Conservation (phyloP, 2,797 vertebrate species). For the Gila robusta region DNA sequence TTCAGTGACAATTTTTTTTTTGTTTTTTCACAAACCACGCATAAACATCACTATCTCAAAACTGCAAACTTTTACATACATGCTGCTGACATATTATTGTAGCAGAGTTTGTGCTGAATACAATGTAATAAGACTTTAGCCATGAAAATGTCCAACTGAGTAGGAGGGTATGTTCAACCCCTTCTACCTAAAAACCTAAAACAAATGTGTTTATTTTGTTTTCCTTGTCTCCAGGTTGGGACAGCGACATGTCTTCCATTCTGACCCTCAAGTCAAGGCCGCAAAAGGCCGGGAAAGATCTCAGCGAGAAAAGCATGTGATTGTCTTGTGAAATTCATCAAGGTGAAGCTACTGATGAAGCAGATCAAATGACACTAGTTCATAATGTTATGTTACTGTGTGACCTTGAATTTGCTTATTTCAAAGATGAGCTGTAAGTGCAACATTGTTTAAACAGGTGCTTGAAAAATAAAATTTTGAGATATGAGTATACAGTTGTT, state of each 20-base stretch:
- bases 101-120: too few species aligned
- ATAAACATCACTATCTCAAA: too few species aligned
- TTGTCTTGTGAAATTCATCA: conserved; percentile 38
- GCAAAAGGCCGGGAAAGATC: background rate
- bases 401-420: background rate
- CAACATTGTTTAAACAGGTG: too few species aligned
- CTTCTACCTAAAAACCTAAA: background rate
- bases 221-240: conserved; percentile 46
- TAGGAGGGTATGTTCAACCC: background rate
- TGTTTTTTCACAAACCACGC: too few species aligned
- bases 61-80: too few species aligned
- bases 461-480: too few species aligned
- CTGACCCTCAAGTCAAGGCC: too few species aligned
- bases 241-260: conserved; percentile 54
- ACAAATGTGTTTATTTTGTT: background rate
- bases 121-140: too few species aligned
- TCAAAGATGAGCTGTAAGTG: background rate
- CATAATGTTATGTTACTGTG: background rate
- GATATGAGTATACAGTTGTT: too few species aligned
- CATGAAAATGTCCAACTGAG: background rate
- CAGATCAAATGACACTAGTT: background rate
- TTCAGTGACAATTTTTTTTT: too few species aligned
- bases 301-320: conserved; percentile 52
- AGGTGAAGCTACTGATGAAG: background rate
- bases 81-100: too few species aligned